phyloP scores from a whole-genome alignment of 92 coral and sea anemone genomes.

The Bergia sp. region DNA sequence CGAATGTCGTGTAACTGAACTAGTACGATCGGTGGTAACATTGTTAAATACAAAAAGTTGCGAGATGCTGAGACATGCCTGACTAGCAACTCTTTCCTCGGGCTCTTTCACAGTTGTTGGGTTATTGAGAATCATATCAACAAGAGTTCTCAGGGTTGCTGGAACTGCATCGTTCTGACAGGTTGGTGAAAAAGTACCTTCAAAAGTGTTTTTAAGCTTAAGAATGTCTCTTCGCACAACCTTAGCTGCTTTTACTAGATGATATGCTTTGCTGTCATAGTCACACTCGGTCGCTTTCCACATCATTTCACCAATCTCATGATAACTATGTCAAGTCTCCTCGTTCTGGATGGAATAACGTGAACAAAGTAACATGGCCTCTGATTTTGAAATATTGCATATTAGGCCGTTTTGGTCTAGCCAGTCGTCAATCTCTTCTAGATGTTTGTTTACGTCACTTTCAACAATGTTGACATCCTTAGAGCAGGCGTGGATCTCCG shows the following conservation, averaged over 20 bases:
- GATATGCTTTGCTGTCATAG: too few relatives aligned
- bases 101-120: not conserved
- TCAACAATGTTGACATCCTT: too few relatives aligned
- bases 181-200: constrained; percentile 24
- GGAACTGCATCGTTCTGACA: constrained; percentile 37
- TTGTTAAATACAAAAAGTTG: constrained; percentile 51
- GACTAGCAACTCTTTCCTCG: not conserved
- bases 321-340: too few relatives aligned
- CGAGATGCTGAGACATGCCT: not conserved
- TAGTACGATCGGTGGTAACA: constrained; percentile 10
- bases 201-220: constrained; percentile 2
- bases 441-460: too few relatives aligned
- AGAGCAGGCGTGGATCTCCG: too few relatives aligned
- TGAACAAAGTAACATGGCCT: constrained; percentile 4
- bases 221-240: constrained; percentile 53
- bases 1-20: constrained; percentile 34
- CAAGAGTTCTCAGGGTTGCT: constrained; percentile 40
- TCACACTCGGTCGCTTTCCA: constrained; percentile 35
- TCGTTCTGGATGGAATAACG: too few relatives aligned
- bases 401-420: too few relatives aligned
- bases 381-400: too few relatives aligned
- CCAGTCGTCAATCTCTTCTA: too few relatives aligned
- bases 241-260: constrained; percentile 44
- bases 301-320: constrained; percentile 48
- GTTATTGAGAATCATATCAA: constrained; percentile 23